phyloP scores from a whole-genome alignment of 2,113 vertebrate genomes.

The Dermatemys mawii region DNA sequence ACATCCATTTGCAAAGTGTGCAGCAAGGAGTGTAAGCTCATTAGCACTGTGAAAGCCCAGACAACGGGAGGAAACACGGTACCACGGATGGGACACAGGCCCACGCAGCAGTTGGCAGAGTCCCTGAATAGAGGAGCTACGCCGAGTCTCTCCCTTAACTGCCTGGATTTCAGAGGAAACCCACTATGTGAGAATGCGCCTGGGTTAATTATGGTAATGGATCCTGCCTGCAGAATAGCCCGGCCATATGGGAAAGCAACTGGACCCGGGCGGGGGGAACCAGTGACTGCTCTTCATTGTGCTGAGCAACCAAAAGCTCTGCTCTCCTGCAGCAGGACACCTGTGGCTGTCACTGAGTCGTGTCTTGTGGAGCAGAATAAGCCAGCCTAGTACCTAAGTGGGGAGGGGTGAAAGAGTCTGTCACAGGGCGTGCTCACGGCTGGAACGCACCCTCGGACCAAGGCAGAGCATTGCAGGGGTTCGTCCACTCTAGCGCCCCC shows the following conservation, averaged over 20 bases:
- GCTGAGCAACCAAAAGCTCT: background rate
- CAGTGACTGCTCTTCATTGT: background rate
- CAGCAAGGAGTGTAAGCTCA: background rate
- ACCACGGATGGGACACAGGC: background rate
- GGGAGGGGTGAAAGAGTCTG: background rate
- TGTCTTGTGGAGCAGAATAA: background rate
- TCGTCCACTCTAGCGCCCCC: background rate
- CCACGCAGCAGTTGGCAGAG: background rate
- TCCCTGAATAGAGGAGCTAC: background rate
- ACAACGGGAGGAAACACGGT: background rate
- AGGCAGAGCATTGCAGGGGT: background rate
- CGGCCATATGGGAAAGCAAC: background rate
- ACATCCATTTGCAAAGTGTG: background rate
- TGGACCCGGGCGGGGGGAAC: background rate
- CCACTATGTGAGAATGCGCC: background rate
- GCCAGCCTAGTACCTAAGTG: background rate
- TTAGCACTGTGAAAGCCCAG: background rate
- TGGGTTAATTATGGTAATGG: background rate
- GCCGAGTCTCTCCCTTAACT: background rate
- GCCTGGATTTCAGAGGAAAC: background rate
- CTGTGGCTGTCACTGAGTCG: background rate
- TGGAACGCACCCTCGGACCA: background rate
- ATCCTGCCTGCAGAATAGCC: background rate
- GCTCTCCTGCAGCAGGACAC: background rate
- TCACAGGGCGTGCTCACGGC: background rate